Evolutionary conservation across 2,113 vertebrate genomes (phyloP), one percentile per base, ranked within the genome.

Genomic region (Gymnorhina tibicen): DNA sequence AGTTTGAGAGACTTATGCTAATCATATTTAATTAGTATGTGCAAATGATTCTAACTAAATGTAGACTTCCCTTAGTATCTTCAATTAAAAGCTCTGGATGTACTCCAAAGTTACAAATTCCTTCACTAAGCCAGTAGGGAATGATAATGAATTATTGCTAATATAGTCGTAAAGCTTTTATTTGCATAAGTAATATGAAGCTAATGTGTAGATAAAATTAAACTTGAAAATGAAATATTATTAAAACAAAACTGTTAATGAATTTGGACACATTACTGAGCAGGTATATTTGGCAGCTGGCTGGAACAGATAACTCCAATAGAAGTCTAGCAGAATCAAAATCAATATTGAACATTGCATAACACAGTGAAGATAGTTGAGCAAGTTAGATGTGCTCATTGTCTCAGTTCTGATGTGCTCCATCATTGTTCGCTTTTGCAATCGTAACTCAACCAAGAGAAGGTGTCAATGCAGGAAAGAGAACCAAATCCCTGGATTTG

Each of bases 171-270:
- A 93, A 97, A 94, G 76, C 90, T 90, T 85, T 96, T 97, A 97
- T 98, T 98, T 97, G 95, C 79, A 77, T 95, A 91, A 95, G 96
- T 96, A 95, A 98, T 98, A 97, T 28, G 88, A 93, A 97, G 81
- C 85, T 95, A 94, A 89, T 94, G 37, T 93, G 76, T 94, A 94
- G 89, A 95, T 96, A 96, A 96, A 97, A 97, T 97, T 94, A 94
- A 96, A 92, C 59, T 95, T 96, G 93, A 88, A 97, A 96, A 91
- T 93, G 89, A 97, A 97, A 96, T 97, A 95, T 86, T 96, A 94
- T 96, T 97, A 86, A 96, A 96, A 96, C 90, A 95, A 94, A 95
- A 95, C 30, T 17, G 66, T 81, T 94, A 96, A 96, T 95, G 84
- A 91, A 94, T 97, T 92, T 94, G 94, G 96, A 93, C 79, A 67